These are phyloP conservation scores for Subanguina moxae DNA, from an alignment of 1,140 invertebrate species.

Conservation along the genomic window DNA sequence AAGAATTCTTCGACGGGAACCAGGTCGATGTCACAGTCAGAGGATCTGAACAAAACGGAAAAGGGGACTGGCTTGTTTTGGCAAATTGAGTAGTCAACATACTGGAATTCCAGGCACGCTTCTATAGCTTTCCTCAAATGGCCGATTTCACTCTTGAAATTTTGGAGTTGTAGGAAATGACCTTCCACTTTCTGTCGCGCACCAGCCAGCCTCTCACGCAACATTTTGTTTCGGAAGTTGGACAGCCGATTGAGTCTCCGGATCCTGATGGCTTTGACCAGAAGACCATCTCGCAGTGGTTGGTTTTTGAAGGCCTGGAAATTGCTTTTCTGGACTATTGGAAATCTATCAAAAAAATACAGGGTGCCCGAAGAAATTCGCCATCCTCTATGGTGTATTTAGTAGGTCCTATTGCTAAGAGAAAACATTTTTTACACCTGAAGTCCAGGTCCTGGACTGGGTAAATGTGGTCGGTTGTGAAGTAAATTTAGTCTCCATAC, in stretches of 20 bases:
- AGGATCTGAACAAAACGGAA: background rate
- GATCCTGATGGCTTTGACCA: constrained; percentile 26
- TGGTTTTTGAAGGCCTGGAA: constrained; percentile 7
- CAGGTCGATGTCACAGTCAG: constrained; percentile 26
- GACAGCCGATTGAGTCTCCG: constrained; percentile 27
- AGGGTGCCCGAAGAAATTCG: background rate
- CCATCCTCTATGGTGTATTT: background rate
- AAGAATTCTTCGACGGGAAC: constrained; percentile 33
- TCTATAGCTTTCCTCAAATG: constrained; percentile 35
- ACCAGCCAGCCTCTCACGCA: constrained; percentile 12
- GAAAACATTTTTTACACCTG: background rate
- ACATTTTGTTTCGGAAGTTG: constrained; percentile 21
- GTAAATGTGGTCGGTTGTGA: background rate
- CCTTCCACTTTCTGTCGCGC: constrained; percentile 24
- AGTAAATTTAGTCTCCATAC: background rate
- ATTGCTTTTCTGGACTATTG: constrained; percentile 7
- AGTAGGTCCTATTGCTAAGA: background rate
- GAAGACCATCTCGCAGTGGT: constrained; percentile 11
- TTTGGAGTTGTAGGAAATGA: constrained; percentile 29
- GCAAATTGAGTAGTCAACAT: background rate
- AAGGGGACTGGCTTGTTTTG: constrained; percentile 8
- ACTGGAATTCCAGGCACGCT: constrained; percentile 29
- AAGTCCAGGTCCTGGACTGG: background rate
- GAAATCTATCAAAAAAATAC: constrained; percentile 4
- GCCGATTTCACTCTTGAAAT: constrained; percentile 29